phyloP scores from a whole-genome alignment of 2,888 invertebrate species.

The Rosalia funebris region DNA sequence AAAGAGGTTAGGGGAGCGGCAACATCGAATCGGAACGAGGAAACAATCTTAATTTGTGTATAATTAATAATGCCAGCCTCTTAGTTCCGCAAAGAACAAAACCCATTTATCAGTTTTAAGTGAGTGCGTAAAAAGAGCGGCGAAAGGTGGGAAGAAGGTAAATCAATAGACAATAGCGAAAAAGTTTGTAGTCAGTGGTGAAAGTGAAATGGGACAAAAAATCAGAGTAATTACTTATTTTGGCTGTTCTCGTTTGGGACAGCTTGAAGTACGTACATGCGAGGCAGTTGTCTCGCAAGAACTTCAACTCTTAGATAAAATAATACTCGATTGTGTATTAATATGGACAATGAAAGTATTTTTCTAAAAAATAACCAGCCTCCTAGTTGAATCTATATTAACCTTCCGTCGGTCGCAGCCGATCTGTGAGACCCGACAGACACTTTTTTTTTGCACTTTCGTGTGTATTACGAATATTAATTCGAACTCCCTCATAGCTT shows the following conservation, averaged over 20 bases:
- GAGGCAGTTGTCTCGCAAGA: no score
- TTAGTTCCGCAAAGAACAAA: background rate
- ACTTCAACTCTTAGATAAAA: no score
- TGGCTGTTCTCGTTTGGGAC: background rate
- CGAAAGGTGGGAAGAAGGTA: background rate
- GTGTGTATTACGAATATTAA: no score
- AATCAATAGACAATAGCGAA: background rate
- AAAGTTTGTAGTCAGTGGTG: background rate
- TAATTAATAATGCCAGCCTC: background rate
- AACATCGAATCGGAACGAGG: background rate
- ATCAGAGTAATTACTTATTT: background rate
- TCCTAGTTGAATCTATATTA: no score
- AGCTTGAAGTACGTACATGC: no score
- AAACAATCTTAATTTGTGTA: background rate
- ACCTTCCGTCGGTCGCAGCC: no score
- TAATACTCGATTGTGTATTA: no score
- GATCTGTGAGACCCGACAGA: no score
- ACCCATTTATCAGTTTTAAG: background rate
- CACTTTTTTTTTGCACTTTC: no score
- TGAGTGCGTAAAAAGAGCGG: background rate
- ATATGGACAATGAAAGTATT: no score
- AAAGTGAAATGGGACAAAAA: background rate
- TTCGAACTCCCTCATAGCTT: no score
- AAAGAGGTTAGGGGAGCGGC: slow-evolving; percentile 3
- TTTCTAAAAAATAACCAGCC: no score